Conservation (phyloP, 2,888 invertebrate genomes). For the Leucoma salicis region DNA sequence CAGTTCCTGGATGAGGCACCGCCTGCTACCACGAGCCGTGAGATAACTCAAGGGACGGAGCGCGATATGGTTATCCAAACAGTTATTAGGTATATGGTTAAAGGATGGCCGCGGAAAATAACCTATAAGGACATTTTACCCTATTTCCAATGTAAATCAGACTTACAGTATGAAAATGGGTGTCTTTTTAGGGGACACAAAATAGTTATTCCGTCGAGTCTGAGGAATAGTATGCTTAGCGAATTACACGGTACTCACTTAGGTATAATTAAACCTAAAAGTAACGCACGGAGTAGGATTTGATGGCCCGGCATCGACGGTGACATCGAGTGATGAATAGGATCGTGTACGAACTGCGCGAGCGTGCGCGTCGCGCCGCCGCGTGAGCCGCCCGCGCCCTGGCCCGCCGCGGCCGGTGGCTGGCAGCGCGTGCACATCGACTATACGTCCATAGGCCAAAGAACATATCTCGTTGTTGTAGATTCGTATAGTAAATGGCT, state of each 20-base stretch:
- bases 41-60: too few species aligned
- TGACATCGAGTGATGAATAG: slow-evolving; percentile 3
- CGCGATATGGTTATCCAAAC: too few species aligned
- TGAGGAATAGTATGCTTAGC: background rate
- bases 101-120: slow-evolving; percentile 1
- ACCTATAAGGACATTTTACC: too few species aligned
- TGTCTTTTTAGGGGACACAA: slow-evolving; percentile 8
- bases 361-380: slow-evolving; percentile 1
- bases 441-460: background rate
- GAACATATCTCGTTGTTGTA: background rate
- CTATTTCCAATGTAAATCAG: slow-evolving; percentile 7
- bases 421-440: background rate
- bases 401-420: background rate
- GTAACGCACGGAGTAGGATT: slow-evolving; percentile 4
- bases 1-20: too few species aligned
- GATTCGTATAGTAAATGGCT: background rate
- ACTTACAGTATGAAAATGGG: background rate
- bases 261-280: slow-evolving; percentile 8
- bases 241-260: too few species aligned
- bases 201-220: slow-evolving; percentile 1
- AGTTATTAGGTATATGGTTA: background rate
- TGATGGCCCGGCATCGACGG: too few species aligned
- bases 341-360: background rate
- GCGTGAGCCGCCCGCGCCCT: slow-evolving; percentile 1
- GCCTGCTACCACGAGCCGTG: too few species aligned